Evolutionary conservation across 2,113 vertebrate species (phyloP), one percentile per base, ranked within the genome.

Genomic region (Lepidothrix coronata): DNA sequence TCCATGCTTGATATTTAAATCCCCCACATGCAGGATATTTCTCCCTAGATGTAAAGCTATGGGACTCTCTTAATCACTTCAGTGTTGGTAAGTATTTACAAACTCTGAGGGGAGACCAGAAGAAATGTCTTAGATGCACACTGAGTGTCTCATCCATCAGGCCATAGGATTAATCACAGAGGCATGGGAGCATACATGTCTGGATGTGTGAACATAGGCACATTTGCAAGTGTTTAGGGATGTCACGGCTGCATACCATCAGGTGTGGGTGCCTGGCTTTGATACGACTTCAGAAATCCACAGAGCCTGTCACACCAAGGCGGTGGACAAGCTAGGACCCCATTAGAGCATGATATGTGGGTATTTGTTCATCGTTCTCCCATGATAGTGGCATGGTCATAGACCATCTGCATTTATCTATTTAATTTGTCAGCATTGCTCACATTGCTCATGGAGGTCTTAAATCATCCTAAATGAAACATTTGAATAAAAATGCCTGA

Each of bases 381-480:
- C 68, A 65, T 0, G 2, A 81, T 3, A 92, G 51, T 5, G 8
- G 39, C 39, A 48, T 57, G 54, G 35, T 61, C 5, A 2, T 27
- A 58, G 43, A 12, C n/a, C 33, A 31, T 23, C 61, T 70, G 59
- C 28, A 91, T 80, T 88, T 86, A 83, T 74, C 88, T 84, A 66
- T 63, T 94, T 76, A 61, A 75, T 78, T 82, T 37, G 19, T 27
- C 84, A 23, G 39, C 52, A 57, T 52, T 91, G 37, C 27, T 77
- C 11, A 28, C 48, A 57, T 52, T 92, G 35, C 27, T 77, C 12
- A 28, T n/a, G 31, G 25, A 83, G 44, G 13, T 44, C 30, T 88
- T 93, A 93, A 95, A 91, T 88, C 48, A 88, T 51, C 61, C 44
- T 87, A 88, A 94, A 92, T 48, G 46, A 92, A 92, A 85, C 39